Conservation (phyloP, 2,797 vertebrate species). For the Phaenicophaeus curvirostris region DNA sequence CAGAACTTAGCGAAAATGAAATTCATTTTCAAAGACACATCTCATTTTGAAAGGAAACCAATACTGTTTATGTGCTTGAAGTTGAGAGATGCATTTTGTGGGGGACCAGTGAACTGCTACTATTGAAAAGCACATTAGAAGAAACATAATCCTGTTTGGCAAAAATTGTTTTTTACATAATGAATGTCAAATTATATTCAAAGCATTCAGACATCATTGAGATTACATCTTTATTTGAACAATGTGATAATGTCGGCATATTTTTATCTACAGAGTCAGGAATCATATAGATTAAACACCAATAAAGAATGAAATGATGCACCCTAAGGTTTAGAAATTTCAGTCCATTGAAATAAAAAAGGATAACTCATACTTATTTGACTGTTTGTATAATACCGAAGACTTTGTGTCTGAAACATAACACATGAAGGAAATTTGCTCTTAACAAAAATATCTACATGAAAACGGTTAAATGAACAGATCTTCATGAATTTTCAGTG, state of each 20-base stretch:
- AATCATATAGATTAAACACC: slow-evolving; percentile 29
- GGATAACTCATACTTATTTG: slow-evolving; percentile 24
- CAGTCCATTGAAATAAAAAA: not conserved
- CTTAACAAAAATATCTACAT: not conserved
- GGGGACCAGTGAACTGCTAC: not conserved
- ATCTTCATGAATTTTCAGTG: not conserved
- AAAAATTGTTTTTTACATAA: slow-evolving; percentile 9
- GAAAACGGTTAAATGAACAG: not conserved
- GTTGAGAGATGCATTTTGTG: not conserved
- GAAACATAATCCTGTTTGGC: slow-evolving; percentile 10
- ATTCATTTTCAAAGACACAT: not conserved
- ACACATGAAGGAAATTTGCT: not conserved
- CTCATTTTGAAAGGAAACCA: not conserved
- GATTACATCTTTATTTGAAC: slow-evolving; percentile 45
- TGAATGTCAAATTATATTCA: slow-evolving; percentile 33
- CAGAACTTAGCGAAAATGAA: not conserved
- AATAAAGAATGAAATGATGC: slow-evolving; percentile 42
- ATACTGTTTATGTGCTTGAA: not conserved
- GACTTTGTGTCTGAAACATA: not conserved
- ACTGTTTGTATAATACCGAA: slow-evolving; percentile 21
- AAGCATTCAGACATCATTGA: not conserved
- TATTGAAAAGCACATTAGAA: not conserved
- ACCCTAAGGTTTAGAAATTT: slow-evolving; percentile 44
- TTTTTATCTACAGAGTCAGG: slow-evolving; percentile 49
- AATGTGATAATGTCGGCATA: not conserved